phyloP scores from a whole-genome alignment of 1,140 invertebrate genomes.

The Potamilus streckersoni region DNA sequence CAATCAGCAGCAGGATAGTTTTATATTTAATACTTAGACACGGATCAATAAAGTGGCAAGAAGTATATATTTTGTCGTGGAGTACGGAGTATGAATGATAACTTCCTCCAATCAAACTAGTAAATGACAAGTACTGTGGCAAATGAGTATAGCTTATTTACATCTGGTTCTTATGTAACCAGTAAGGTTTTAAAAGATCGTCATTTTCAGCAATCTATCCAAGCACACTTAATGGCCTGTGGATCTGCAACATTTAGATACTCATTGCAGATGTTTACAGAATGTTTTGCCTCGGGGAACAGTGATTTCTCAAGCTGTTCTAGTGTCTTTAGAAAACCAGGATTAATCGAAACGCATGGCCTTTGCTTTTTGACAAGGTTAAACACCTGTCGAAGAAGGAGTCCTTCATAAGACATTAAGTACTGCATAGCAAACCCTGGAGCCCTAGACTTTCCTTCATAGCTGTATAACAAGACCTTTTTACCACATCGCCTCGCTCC shows the following conservation, averaged over 20 bases:
- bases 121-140: no score
- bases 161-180: no score
- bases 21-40: no score
- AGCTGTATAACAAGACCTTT: constrained; percentile 55
- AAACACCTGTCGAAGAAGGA: constrained; percentile 49
- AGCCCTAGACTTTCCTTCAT: constrained; percentile 56
- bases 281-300: constrained; percentile 45
- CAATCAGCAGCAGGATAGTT: no score
- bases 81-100: no score
- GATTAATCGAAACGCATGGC: constrained; percentile 48
- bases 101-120: no score
- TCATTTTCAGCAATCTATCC: constrained; percentile 38
- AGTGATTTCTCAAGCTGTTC: constrained; percentile 43
- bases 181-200: no score
- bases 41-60: no score
- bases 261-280: constrained; percentile 47
- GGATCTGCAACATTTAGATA: constrained; percentile 49
- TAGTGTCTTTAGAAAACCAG: constrained; percentile 45
- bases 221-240: constrained; percentile 48
- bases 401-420: constrained; percentile 51
- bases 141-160: no score
- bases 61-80: no score
- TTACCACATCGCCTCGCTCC: constrained; percentile 46
- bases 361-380: constrained; percentile 49
- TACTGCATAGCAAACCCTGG: constrained; percentile 59